phyloP scores from a whole-genome alignment of 1,140 invertebrate genomes.

The Thaumatotibia leucotreta region DNA sequence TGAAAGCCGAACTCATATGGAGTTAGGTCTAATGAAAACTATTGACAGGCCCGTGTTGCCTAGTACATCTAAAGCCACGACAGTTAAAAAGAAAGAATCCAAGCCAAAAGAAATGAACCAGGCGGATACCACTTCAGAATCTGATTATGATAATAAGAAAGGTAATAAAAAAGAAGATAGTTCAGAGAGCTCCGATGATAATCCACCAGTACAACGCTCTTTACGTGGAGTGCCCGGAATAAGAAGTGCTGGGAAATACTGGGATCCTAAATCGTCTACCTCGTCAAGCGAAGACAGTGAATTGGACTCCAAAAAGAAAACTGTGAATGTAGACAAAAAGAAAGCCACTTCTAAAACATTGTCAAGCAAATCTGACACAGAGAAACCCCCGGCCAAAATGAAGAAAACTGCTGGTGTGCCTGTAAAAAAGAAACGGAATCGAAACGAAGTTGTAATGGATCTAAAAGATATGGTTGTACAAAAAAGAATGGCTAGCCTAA shows the following conservation, averaged over 20 bases:
- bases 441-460: constrained; percentile 87
- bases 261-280: constrained; percentile 84
- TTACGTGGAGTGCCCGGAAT: constrained; percentile 85
- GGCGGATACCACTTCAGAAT: constrained; percentile 67
- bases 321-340: constrained; percentile 51
- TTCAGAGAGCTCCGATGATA: constrained; percentile 69
- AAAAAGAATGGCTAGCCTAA: constrained; percentile 94
- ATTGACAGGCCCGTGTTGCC: constrained; percentile 56
- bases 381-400: constrained; percentile 62
- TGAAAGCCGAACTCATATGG: constrained; percentile 85
- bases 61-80: constrained; percentile 49
- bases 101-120: constrained; percentile 64
- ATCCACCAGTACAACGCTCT: constrained; percentile 75
- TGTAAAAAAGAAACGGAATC: constrained; percentile 67
- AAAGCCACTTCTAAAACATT: constrained; percentile 48
- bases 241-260: constrained; percentile 87
- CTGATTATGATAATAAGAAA: constrained; percentile 69
- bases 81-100: constrained; percentile 57
- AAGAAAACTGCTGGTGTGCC: constrained; percentile 60
- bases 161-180: constrained; percentile 61
- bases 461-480: constrained; percentile 91
- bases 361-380: constrained; percentile 70
- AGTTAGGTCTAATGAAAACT: constrained; percentile 75
- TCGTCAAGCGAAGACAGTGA: constrained; percentile 77
- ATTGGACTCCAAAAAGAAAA: constrained; percentile 62